phyloP scores from a whole-genome alignment of 2,888 invertebrate species.

The Macaria liturata region DNA sequence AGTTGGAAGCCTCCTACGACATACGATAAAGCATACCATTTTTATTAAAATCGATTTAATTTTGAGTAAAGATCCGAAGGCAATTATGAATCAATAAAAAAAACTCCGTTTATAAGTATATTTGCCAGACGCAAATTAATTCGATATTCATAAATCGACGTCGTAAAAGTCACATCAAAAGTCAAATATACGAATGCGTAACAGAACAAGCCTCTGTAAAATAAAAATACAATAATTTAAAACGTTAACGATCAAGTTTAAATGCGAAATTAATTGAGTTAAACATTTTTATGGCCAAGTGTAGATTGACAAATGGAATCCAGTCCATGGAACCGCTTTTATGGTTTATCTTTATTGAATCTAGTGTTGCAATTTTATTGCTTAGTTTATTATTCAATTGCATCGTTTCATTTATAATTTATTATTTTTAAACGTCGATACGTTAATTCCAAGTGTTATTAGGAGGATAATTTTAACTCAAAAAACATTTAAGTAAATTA shows the following conservation, averaged over 20 bases:
- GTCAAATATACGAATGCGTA: constrained; percentile 21
- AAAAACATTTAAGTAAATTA: too few relatives aligned
- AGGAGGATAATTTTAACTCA: too few relatives aligned
- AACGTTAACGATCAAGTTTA: constrained; percentile 45
- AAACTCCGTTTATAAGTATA: too few relatives aligned
- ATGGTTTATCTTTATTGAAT: constrained; percentile 19
- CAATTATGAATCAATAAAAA: neutral
- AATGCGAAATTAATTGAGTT: constrained; percentile 46
- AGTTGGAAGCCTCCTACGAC: too few relatives aligned
- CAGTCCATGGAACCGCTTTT: constrained; percentile 12
- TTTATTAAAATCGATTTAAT: too few relatives aligned
- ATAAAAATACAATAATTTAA: constrained; percentile 52
- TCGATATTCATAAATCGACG: neutral
- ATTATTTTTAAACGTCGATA: neutral
- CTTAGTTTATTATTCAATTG: constrained; percentile 13
- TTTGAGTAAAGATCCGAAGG: too few relatives aligned
- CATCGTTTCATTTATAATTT: constrained; percentile 13
- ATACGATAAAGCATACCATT: too few relatives aligned
- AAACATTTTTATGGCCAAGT: constrained; percentile 40
- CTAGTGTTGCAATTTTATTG: constrained; percentile 14
- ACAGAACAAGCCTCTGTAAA: constrained; percentile 35
- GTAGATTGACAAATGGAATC: constrained; percentile 18
- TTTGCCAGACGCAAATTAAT: constrained; percentile 2
- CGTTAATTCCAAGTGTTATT: too few relatives aligned
- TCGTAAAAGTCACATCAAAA: constrained; percentile 39